Evolutionary conservation across 2,888 invertebrate genomes (phyloP), one percentile per base, ranked within the genome.

Genomic region (Caenorhabditis panamensis): DNA sequence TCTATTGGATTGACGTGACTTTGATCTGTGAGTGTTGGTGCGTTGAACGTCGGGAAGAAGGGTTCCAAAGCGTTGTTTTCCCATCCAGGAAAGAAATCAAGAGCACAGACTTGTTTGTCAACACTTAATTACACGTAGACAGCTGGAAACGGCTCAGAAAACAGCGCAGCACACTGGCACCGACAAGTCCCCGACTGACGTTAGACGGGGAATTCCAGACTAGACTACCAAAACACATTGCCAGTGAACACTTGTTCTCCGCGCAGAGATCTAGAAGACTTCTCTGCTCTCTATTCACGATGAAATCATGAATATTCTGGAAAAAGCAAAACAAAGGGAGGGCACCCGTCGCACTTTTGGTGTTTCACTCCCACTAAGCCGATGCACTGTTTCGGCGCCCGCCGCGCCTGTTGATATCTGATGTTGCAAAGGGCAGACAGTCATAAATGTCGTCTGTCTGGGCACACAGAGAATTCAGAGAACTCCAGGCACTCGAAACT

Each of bases 351-450:
- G n/a, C n/a, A n/a, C n/a, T n/a, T n/a, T n/a, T n/a, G n/a, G n/a
- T n/a, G n/a, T n/a, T n/a, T n/a, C n/a, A n/a, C n/a, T n/a, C n/a
- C n/a, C n/a, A n/a, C n/a, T n/a, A n/a, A n/a, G n/a, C n/a, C n/a
- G n/a, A n/a, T n/a, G n/a, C 36, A 11, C 36, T 36, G 6, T 36
- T 36, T 11, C 6, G 6, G 11, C 36, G 36, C 6, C 36, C 13
- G 9, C 41, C 2, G 41, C 41, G 9, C 41, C 41, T 13, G 41
- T 41, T 49, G 49, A 49, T 69, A 61, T 61, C 51, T 69, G 69
- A 61, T 69, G 69, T 37, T 59, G 44, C 51, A 69, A 69, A 69
- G 69, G n/a, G 53, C 69, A 69, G 28, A 58, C 67, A 28, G 67
- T 67, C 26, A 6, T n/a, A 66, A 56, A 54, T 6, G 16, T 5